Evolutionary conservation across 2,113 vertebrate species (phyloP).

Genomic region (Cnemophilus loriae): DNA sequence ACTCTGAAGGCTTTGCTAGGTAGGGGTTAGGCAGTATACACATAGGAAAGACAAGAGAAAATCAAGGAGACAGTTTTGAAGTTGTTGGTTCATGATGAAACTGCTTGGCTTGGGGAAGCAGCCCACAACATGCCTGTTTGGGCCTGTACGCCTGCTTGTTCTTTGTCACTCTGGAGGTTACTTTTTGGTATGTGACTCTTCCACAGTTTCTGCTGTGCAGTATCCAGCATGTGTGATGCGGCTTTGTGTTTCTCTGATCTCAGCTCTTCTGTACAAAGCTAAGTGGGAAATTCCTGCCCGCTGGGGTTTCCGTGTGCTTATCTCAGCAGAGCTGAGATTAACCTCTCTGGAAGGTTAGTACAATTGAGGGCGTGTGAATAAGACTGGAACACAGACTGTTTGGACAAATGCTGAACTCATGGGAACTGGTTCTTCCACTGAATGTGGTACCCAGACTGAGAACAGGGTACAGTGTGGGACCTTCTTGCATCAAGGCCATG

Average conservation of each 20-base stretch:
- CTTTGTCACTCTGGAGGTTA: not conserved
- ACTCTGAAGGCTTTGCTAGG: not conserved
- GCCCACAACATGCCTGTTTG: not conserved
- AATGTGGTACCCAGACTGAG: not conserved
- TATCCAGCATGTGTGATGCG: not conserved
- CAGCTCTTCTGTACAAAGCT: not conserved
- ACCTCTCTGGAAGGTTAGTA: not conserved
- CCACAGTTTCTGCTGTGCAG: not conserved
- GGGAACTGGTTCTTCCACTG: not conserved
- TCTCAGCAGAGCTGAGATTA: not conserved
- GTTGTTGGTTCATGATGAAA: not conserved
- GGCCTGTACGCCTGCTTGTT: not conserved
- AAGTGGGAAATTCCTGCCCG: constrained; percentile 16
- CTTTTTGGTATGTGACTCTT: not conserved
- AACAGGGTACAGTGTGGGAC: not conserved
- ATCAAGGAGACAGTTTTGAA: not conserved
- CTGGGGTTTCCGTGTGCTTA: not conserved
- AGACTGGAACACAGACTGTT: not conserved
- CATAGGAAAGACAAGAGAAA: not conserved
- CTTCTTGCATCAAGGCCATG: not conserved
- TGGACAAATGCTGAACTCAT: not conserved
- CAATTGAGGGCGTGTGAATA: not conserved
- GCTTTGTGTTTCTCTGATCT: not conserved
- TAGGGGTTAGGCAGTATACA: not conserved
- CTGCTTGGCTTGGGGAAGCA: not conserved